Base-by-base conservation (phyloP, 2,888 invertebrate species). In the Cephonodes hylas region DNA sequence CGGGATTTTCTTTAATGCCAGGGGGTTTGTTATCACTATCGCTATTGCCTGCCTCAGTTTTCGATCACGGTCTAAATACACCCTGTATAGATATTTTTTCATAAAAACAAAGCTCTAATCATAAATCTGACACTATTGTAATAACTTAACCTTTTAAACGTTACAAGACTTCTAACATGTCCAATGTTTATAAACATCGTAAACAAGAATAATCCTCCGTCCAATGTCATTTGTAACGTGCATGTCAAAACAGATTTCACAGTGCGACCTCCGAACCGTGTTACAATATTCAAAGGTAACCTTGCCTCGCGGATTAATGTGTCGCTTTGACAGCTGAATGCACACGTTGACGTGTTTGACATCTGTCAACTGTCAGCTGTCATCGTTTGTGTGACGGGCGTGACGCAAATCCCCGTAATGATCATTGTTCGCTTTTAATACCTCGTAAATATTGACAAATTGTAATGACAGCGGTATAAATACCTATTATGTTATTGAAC, bases 341-440 rank as follows among this genome's bases (percentile, higher is more conserved):
- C 46, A 46, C 46, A n/a, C 46, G 46, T 13, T 46, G 46, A 46
- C 46, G 23, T 23, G 46, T 46, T 46, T 46, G 46, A 46, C 46
- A n/a, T 25, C 13, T 25, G 46, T 46, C 46, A 46, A 7, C n/a
- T 46, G 46, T 46, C 46, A 46, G 5, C 25, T 46, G 46, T 46
- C 46, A 25, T 25, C 46, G 23, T 46, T 46, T 22, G 25, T 25
- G 46, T 25, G 46, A n/a, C 23, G 7, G n/a, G 46, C 46, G 46
- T 46, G 46, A 25, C 46, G 23, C 46, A 46, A 46, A 46, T 25
- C 46, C 46, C 13, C 23, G 23, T 38, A n/a, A 38, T n/a, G n/a
- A n/a, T 45, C 22, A 23, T 45, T 45, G 22, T 45, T 10, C 22
- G 45, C 45, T 45, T 45, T 23, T 45, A 45, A 22, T 45, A 45